Percentiles rank a stretch among this genome's conserved stretches.
Conservation (phyloP, 2,888 invertebrate species). For the Odontocolon sp. region DNA sequence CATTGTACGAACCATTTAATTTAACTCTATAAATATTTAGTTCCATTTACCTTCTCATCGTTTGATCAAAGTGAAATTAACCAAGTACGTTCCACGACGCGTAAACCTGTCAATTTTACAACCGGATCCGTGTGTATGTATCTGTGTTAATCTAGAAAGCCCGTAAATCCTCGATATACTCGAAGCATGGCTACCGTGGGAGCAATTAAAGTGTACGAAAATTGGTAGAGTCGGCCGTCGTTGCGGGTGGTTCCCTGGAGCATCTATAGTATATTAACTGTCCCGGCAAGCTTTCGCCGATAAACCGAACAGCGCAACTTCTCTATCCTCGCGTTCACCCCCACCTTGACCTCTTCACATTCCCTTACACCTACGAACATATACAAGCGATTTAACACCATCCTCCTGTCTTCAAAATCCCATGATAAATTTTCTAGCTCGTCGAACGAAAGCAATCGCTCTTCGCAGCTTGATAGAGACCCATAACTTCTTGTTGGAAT, state of each 20-base stretch:
- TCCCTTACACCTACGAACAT: conserved; percentile 8
- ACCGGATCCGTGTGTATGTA: conserved; percentile 35
- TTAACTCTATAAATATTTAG: no score
- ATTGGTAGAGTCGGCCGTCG: conserved; percentile 33
- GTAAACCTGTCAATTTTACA: conserved; percentile 14
- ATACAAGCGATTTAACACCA: conserved; percentile 4
- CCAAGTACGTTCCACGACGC: conserved; percentile 15
- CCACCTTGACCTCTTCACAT: not conserved
- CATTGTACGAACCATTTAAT: no score
- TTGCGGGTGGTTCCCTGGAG: not conserved
- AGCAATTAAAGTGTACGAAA: conserved; percentile 56
- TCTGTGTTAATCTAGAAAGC: conserved; percentile 50
- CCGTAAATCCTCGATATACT: conserved; percentile 54
- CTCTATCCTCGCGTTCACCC: not conserved
- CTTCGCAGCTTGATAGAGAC: not conserved
- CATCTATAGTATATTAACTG: conserved; percentile 40
- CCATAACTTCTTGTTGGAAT: not conserved
- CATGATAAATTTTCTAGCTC: not conserved
- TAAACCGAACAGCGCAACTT: conserved; percentile 36
- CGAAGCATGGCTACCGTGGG: conserved; percentile 40
- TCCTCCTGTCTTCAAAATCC: not conserved
- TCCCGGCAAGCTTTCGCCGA: conserved; percentile 45
- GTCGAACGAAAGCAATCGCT: not conserved
- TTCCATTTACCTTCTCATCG: no score
- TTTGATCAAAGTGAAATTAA: conserved; percentile 42